Conservation (phyloP, 64 coral and sea anemone species). For the Acropora yongei region DNA sequence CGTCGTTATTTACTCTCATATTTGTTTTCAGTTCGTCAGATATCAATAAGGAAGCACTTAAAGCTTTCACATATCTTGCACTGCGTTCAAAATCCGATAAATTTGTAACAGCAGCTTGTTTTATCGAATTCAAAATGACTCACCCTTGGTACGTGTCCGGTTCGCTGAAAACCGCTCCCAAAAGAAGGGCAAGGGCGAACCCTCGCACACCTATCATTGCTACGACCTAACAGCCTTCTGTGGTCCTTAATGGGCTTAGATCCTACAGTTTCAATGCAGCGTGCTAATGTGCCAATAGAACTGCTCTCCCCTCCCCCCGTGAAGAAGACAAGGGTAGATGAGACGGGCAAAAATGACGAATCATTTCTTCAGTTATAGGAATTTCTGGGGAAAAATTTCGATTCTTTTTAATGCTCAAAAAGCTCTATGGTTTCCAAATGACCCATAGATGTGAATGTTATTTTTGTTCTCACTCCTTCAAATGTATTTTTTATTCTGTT, state of each 20-base stretch:
- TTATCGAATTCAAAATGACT: neutral
- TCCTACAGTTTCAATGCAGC: neutral
- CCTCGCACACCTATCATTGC: neutral
- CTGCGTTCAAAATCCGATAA: neutral
- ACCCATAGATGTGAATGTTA: neutral
- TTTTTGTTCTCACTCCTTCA: neutral
- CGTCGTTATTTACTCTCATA: too few species aligned
- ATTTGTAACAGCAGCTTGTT: neutral
- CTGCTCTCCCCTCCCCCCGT: too few species aligned
- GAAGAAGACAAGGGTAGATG: neutral
- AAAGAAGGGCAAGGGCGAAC: neutral
- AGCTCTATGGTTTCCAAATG: neutral
- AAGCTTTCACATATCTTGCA: neutral
- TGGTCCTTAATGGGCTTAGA: neutral
- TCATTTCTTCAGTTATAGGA: neutral
- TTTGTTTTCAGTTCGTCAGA: neutral
- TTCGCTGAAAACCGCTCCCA: neutral
- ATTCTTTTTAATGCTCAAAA: neutral
- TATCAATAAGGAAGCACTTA: neutral
- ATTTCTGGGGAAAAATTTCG: neutral
- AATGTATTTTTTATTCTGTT: neutral
- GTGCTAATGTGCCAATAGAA: neutral
- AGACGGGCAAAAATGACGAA: neutral
- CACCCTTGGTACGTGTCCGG: constrained; percentile 18
- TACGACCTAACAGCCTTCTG: neutral